phyloP scores from a whole-genome alignment of 2,113 vertebrate genomes.

The Arenaria interpres region DNA sequence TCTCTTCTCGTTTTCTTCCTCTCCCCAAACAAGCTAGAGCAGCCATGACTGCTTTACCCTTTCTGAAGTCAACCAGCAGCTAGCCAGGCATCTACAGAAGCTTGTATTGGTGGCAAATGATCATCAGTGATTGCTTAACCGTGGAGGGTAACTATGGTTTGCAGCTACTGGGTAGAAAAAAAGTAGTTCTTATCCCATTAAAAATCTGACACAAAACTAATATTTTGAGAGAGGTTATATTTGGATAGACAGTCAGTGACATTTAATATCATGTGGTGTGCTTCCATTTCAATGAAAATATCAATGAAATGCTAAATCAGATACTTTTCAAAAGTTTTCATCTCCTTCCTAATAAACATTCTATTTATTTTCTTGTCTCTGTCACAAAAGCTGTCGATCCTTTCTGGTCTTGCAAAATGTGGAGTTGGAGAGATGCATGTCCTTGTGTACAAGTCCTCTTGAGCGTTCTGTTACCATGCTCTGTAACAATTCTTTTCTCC shows the following conservation, averaged over 20 bases:
- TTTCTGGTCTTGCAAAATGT: background rate
- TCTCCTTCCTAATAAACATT: background rate
- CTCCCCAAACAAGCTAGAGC: background rate
- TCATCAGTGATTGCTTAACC: background rate
- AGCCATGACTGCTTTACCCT: background rate
- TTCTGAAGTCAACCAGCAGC: background rate
- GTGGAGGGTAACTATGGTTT: background rate
- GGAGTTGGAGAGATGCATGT: background rate
- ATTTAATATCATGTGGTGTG: background rate
- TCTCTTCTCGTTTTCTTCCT: accelerated
- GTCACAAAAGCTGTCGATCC: background rate
- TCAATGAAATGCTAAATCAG: background rate
- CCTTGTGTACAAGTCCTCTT: background rate
- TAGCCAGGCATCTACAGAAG: background rate
- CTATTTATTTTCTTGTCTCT: background rate
- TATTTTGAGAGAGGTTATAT: background rate
- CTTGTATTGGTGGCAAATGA: background rate
- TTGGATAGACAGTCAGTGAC: background rate
- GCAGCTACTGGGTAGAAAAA: background rate
- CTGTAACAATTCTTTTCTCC: background rate
- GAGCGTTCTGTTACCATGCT: accelerated
- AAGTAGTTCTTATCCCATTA: background rate
- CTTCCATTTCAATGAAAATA: background rate
- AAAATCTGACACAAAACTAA: background rate
- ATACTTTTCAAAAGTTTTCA: background rate